phyloP scores from a whole-genome alignment of 2,888 invertebrate species.

The Torymus texanus region DNA sequence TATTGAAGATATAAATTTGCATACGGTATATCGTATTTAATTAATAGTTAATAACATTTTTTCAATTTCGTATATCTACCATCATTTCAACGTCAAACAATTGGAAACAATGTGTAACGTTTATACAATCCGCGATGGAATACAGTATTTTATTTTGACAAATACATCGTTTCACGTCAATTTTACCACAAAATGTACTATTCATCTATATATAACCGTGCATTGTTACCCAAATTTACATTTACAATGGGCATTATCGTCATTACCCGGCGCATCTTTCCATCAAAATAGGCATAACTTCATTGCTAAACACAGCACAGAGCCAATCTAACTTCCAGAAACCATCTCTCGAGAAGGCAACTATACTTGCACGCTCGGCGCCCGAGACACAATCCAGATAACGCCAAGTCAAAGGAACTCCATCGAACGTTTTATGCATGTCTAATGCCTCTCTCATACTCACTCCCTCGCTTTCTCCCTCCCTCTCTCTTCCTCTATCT shows the following conservation, averaged over 20 bases:
- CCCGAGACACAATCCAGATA: slow-evolving; percentile 10
- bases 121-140: no score
- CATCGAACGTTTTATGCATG: slow-evolving; percentile 14
- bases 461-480: background rate
- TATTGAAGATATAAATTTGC: no score
- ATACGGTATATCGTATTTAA: no score
- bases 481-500: no score
- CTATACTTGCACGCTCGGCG: background rate
- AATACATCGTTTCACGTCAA: no score
- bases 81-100: no score
- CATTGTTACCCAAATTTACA: background rate
- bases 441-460: background rate
- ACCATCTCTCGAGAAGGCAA: background rate
- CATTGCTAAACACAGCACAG: slow-evolving; percentile 37
- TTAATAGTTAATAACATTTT: no score
- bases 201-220: background rate
- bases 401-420: slow-evolving; percentile 24
- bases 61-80: no score
- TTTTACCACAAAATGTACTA: no score
- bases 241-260: background rate
- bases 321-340: slow-evolving; percentile 42
- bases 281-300: slow-evolving; percentile 34
- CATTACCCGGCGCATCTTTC: slow-evolving; percentile 4
- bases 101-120: no score
- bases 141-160: no score